These are phyloP conservation scores for Drosophila engyochracea DNA, from an alignment of 2,888 invertebrate genomes.

Conservation along the genomic window DNA sequence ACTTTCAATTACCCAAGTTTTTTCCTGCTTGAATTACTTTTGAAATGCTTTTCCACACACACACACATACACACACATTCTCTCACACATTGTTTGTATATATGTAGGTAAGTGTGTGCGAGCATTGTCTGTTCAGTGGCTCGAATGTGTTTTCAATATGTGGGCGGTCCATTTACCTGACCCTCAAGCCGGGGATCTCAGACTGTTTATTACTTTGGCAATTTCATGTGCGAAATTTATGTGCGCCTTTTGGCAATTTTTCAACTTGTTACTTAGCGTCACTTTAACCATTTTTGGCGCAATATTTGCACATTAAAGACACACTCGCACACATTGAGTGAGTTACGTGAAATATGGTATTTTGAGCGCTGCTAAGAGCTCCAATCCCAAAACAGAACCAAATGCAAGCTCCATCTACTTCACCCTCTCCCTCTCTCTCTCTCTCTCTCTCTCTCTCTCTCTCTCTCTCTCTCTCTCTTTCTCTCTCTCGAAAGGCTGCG, in stretches of 20 bases:
- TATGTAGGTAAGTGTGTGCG: constrained; percentile 1
- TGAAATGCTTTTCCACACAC: constrained; percentile 61
- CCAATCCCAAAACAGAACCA: constrained; percentile 37
- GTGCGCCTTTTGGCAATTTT: constrained; percentile 68
- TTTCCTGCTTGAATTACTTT: constrained; percentile 79
- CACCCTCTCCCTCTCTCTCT: not conserved
- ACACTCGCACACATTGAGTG: constrained; percentile 1
- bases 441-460: not conserved
- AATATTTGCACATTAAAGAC: constrained; percentile 46
- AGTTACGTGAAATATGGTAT: constrained; percentile 50
- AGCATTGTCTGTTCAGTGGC: constrained; percentile 20
- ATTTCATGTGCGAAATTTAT: constrained; percentile 65
- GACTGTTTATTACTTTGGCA: constrained; percentile 68
- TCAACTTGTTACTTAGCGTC: constrained; percentile 77
- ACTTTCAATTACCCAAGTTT: constrained; percentile 80
- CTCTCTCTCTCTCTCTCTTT: not conserved
- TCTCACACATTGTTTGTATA: constrained; percentile 9
- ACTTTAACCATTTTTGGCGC: constrained; percentile 66
- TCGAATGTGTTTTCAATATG: constrained; percentile 37
- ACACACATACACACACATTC: constrained; percentile 14
- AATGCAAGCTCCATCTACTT: constrained; percentile 24
- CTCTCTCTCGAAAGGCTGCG: constrained; percentile 3
- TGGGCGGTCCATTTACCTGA: constrained; percentile 36
- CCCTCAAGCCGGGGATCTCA: constrained; percentile 21
- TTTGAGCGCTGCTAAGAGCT: constrained; percentile 31